A percentile compares a stretch with the other conserved stretches of the same genome.
These are phyloP conservation scores for Anthrax anthrax DNA, from an alignment of 2,888 invertebrate genomes.

Conservation along the genomic window DNA sequence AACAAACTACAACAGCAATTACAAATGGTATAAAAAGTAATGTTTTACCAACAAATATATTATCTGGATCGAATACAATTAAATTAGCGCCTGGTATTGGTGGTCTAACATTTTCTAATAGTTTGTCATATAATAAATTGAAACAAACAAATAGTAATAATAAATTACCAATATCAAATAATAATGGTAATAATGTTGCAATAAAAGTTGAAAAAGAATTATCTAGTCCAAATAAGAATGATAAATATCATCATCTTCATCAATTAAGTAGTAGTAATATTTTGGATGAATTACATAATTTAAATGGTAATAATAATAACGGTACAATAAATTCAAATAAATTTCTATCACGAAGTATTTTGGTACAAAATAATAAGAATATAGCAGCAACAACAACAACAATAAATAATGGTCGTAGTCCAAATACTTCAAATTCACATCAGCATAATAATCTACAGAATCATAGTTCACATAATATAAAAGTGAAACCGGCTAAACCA, in stretches of 20 bases:
- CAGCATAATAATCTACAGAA: background rate
- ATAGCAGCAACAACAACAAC: too few relatives aligned
- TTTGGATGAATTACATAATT: background rate
- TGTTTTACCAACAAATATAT: constrained; percentile 6
- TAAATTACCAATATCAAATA: too few relatives aligned
- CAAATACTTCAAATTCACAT: background rate
- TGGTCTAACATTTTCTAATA: constrained; percentile 33
- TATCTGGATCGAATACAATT: constrained; percentile 25
- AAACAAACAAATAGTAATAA: constrained; percentile 21
- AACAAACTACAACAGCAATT: constrained; percentile 17
- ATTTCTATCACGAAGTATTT: constrained; percentile 2
- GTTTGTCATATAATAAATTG: constrained; percentile 30
- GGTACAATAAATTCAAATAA: constrained; percentile 10
- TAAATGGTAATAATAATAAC: constrained; percentile 1
- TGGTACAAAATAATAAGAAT: constrained; percentile 6
- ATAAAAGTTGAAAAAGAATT: constrained; percentile 4
- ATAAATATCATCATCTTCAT: background rate
- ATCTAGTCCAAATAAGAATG: constrained; percentile 8
- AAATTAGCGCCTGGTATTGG: constrained; percentile 33
- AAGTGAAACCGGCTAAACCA: background rate
- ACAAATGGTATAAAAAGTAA: background rate
- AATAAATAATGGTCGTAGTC: background rate
- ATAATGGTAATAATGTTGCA: constrained; percentile 3
- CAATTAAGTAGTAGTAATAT: constrained; percentile 2
- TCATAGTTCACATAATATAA: background rate